phyloP scores from a whole-genome alignment of 2,113 vertebrate genomes.

The Microtus pennsylvanicus region DNA sequence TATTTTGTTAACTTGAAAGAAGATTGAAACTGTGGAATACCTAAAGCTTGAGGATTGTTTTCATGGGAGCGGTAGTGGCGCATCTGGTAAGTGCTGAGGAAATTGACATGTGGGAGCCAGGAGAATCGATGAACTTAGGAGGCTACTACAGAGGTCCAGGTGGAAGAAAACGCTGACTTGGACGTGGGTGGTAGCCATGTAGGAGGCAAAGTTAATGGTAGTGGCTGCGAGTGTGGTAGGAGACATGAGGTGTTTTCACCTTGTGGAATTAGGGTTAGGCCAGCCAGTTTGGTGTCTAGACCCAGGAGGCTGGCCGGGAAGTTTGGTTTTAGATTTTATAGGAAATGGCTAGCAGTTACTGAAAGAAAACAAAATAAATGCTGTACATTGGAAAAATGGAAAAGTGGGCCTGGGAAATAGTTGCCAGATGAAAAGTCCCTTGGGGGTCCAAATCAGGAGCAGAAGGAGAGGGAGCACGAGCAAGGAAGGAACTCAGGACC shows the following conservation, averaged over 20 bases:
- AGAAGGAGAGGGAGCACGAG: too few relatives aligned
- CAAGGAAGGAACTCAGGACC: too few relatives aligned
- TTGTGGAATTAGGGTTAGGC: not conserved
- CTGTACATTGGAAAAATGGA: not conserved
- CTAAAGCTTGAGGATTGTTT: not conserved
- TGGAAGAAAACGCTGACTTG: not conserved
- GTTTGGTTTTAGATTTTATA: not conserved
- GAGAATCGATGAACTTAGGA: not conserved
- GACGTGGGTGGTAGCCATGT: not conserved
- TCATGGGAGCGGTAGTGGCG: not conserved
- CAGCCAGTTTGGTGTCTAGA: not conserved
- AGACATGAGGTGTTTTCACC: not conserved
- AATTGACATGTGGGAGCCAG: not conserved
- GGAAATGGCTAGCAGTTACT: not conserved
- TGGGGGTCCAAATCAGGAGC: too few relatives aligned
- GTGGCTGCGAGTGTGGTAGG: not conserved
- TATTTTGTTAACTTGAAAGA: slow-evolving; percentile 45
- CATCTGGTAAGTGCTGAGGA: not conserved
- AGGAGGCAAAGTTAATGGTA: not conserved
- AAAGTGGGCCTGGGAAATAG: not conserved
- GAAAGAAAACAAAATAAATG: not conserved
- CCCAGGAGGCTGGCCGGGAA: not conserved
- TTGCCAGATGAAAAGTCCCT: not conserved
- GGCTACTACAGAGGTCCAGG: not conserved
- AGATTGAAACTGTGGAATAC: not conserved